phyloP scores from a whole-genome alignment of 2,797 vertebrate genomes.

The Macropodus opercularis region DNA sequence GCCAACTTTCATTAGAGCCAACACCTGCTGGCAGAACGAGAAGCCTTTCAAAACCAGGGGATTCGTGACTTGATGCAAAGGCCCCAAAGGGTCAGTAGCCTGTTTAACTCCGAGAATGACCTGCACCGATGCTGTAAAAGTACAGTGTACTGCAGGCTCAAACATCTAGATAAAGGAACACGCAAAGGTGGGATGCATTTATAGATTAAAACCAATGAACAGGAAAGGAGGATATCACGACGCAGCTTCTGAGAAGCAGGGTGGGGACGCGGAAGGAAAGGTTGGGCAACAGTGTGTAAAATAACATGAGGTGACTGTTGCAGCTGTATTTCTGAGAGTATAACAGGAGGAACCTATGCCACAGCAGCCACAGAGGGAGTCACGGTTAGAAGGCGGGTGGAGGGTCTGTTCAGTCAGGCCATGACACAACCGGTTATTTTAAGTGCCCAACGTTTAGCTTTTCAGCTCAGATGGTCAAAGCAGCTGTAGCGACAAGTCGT shows the following conservation, averaged over 20 bases:
- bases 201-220: constrained; percentile 19
- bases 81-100: background rate
- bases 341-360: constrained; percentile 12
- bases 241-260: constrained; percentile 59
- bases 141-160: background rate
- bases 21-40: constrained; percentile 51
- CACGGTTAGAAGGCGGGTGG: constrained; percentile 25
- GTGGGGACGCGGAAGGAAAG: constrained; percentile 52
- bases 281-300: constrained; percentile 66
- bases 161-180: background rate
- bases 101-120: background rate
- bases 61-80: constrained; percentile 6
- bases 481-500: constrained; percentile 50
- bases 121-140: background rate
- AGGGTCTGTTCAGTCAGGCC: constrained; percentile 8
- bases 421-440: constrained; percentile 34
- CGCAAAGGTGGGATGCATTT: background rate
- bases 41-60: constrained; percentile 47
- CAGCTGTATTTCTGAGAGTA: constrained; percentile 38
- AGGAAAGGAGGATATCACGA: constrained; percentile 44
- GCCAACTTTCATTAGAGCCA: constrained; percentile 3
- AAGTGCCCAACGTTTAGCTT: constrained; percentile 26
- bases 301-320: constrained; percentile 29
- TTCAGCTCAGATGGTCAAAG: constrained; percentile 39
- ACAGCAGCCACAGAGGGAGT: constrained; percentile 12